These are phyloP conservation scores for Exaiptasia diaphana DNA, from an alignment of 64 coral and sea anemone genomes.

Conservation along the genomic window DNA sequence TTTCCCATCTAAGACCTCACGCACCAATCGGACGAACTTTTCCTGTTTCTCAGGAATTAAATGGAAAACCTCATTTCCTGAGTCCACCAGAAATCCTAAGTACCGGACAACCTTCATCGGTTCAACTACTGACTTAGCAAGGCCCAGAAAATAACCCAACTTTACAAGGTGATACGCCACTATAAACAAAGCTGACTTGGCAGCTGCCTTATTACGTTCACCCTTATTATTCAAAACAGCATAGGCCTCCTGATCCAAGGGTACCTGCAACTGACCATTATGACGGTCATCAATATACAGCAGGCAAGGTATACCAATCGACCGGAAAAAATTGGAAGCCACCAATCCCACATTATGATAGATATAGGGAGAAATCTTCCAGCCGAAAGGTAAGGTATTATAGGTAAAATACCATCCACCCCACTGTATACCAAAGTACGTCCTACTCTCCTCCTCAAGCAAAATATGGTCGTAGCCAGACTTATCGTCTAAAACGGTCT, in stretches of 20 bases:
- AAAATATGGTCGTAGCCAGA: slow-evolving; percentile 30
- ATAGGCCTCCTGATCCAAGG: slow-evolving; percentile 1
- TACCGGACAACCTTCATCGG: slow-evolving; percentile 18
- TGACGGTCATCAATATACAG: slow-evolving; percentile 60
- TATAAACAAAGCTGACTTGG: slow-evolving; percentile 34
- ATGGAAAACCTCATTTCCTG: slow-evolving; percentile 16
- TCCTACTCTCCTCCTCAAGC: not conserved
- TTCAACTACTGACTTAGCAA: slow-evolving; percentile 27
- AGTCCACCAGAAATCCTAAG: slow-evolving; percentile 39
- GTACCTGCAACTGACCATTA: slow-evolving; percentile 43
- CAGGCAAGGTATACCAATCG: slow-evolving; percentile 34
- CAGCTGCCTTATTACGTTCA: slow-evolving; percentile 20
- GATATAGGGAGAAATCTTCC: slow-evolving; percentile 46
- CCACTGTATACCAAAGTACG: slow-evolving; percentile 54
- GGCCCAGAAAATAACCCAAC: slow-evolving; percentile 35
- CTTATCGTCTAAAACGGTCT: slow-evolving; percentile 17
- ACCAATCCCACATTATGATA: slow-evolving; percentile 37
- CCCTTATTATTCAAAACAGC: not conserved
- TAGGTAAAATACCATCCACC: slow-evolving; percentile 50
- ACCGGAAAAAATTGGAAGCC: slow-evolving; percentile 25
- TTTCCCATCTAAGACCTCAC: not conserved
- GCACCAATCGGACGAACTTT: slow-evolving; percentile 31
- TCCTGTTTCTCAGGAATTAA: slow-evolving; percentile 20
- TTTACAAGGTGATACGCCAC: slow-evolving; percentile 31
- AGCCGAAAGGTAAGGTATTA: slow-evolving; percentile 43